Base-by-base conservation (phyloP, 1,140 invertebrate species). In the Pseudomyrmex pallidus region DNA sequence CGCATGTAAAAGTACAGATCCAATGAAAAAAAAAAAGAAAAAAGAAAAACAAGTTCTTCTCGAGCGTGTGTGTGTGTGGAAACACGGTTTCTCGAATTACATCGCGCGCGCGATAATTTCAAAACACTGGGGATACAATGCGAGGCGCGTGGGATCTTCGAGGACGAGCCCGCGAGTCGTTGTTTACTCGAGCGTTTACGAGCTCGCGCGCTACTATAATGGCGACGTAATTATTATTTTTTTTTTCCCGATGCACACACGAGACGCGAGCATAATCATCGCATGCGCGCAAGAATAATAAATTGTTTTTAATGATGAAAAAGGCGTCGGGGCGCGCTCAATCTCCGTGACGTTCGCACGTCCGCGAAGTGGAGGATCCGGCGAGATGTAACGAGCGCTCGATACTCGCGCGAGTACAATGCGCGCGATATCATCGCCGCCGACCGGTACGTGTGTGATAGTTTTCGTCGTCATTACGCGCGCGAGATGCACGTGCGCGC, bases 321-420 rank as follows among this genome's bases (percentile, higher is more conserved):
- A 64, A 52, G 22, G 2, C 61, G 12, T 2, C 61, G 56, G 74
- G 17, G 15, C 25, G 61, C 61, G 48, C 61, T 76, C 74, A 76
- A 76, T 76, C 64, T 76, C 61, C n/a, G 25, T 56, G 25, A 64
- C 25, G 74, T 44, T 64, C 57, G 48, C 61, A 76, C 48, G 73
- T 76, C 59, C 64, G 22, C 48, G 22, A 20, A 12, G 4, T 0
- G 35, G 35, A 62, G 48, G 20, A 62, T 74, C 72, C 57, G 56
- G 15, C 44, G 52, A 1, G 17, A 52, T 64, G 25, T 17, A 67
- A 67, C 46, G 46, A 67, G 46, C 46, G 46, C 64, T 67, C 64
- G 17, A 67, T 50, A 22, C 48, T 0, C 10, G 17, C 22, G 22
- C 67, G 8, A 20, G 67, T 22, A 13, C 20, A 20, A 15, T 35